Evolutionary conservation across 2,888 invertebrate species (phyloP), one percentile per base, ranked within the genome.

Genomic region (Athalia cordata): DNA sequence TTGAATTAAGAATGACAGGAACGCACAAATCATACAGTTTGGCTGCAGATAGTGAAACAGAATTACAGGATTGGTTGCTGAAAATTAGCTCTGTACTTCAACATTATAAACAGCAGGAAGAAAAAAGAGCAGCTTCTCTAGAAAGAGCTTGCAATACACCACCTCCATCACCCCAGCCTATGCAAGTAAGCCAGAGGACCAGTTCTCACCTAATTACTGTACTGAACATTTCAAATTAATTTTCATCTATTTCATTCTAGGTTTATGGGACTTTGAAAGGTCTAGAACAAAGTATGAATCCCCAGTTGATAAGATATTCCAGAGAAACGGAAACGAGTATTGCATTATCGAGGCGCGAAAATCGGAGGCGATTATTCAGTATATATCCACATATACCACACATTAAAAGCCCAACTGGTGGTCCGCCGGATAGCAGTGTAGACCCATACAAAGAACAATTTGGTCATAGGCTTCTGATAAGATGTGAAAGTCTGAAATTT

Each of bases 211-310:
- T 43, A 29, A 45, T 29, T 9, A 15, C 6, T 0, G 2, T 43
- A 5, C 64, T 9, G 50, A 59, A 70, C 29, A 43, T 13, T 13
- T 49, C 11, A n/a, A 15, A 13, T 7, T 7, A 68, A 47, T 70
- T 75, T 68, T 64, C 52, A 74, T 67, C 72, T 67, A 62, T 77
- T 67, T 70, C 68, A 45, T 81, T 13, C 45, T 64, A 87, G 49
- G 93, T 93, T 4, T 96, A 95, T 89, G 97, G 97, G 5, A 97
- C 97, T 0, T 91, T 97, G 0, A 96, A 96, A 88, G 96, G 97
- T 0, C 91, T 97, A 65, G 97, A 98, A 86, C 96, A 97, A 88
- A 97, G 96, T 86, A 96, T 97, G 94, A 97, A 97, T 91, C 97
- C 98, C 0, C 96, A 97, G 84, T 91, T 98, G 77, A 96, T 96